phyloP scores from a whole-genome alignment of 2,888 invertebrate genomes.

The Rhingia rostrata region DNA sequence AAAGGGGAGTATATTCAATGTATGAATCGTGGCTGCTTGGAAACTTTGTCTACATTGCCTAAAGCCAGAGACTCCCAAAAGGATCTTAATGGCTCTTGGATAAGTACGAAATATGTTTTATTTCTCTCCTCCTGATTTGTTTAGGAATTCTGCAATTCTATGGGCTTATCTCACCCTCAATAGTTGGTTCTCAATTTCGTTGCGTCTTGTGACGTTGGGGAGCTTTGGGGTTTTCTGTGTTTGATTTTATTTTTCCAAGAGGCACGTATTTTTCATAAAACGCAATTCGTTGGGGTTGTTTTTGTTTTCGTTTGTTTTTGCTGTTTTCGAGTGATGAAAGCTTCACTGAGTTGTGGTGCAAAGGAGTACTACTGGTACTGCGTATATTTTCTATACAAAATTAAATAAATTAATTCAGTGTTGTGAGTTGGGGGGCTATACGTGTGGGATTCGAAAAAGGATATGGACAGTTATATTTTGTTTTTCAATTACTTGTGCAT shows the following conservation, averaged over 20 bases:
- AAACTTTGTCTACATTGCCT: constrained; percentile 23
- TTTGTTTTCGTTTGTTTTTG: constrained; percentile 31
- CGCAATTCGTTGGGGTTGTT: constrained; percentile 50
- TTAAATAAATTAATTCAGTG: constrained; percentile 52
- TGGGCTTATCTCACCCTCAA: constrained; percentile 26
- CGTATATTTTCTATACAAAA: constrained; percentile 39
- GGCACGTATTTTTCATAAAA: constrained; percentile 56
- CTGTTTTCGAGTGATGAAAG: background rate
- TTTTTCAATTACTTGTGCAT: too few species aligned
- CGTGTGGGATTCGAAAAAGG: too few species aligned
- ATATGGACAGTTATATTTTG: too few species aligned
- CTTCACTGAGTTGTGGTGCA: too few species aligned
- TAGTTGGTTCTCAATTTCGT: too few species aligned
- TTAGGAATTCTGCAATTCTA: constrained; percentile 53
- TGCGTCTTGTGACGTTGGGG: too few species aligned
- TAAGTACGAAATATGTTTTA: constrained; percentile 26
- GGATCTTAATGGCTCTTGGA: constrained; percentile 46
- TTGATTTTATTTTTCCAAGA: background rate
- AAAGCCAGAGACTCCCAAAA: constrained; percentile 20
- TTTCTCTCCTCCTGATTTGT: constrained; percentile 40
- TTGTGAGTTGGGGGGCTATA: background rate
- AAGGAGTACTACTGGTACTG: background rate
- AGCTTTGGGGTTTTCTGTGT: too few species aligned
- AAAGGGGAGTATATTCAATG: too few species aligned
- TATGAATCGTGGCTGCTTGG: background rate